Evolutionary conservation across 2,113 vertebrate genomes (phyloP).

Genomic region (Laticauda colubrina): DNA sequence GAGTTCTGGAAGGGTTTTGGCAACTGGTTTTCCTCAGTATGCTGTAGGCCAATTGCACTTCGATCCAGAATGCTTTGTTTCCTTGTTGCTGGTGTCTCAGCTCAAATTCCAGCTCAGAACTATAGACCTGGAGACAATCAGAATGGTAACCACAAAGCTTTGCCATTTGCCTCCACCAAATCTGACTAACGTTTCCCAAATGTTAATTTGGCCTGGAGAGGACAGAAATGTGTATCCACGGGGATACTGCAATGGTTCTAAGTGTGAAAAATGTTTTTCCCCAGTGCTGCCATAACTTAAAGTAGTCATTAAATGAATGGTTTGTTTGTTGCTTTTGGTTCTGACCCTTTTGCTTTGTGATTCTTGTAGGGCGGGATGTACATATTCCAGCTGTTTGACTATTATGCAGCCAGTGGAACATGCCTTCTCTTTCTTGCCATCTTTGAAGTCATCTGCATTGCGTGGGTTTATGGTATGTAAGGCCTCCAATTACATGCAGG

Average conservation of each 20-base stretch:
- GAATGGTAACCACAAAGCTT: not conserved
- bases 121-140: not conserved
- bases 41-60: not conserved
- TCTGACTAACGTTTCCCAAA: not conserved
- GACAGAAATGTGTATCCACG: not conserved
- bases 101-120: not conserved
- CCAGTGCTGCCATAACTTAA: not conserved
- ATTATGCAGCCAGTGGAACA: conserved; percentile 89
- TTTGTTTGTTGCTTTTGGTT: not conserved
- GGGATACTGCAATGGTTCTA: not conserved
- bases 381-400: conserved; percentile 94
- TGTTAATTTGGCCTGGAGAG: not conserved
- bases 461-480: conserved; percentile 93
- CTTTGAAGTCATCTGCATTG: conserved; percentile 83
- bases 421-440: conserved; percentile 88
- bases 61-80: not conserved
- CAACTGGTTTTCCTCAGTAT: not conserved
- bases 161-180: not conserved
- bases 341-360: not conserved
- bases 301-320: not conserved
- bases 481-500: not conserved
- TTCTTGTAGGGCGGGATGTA: conserved; percentile 88
- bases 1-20: not conserved
- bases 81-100: not conserved
- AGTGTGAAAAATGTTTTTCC: not conserved